Evolutionary conservation across 2,888 invertebrate species (phyloP).

Genomic region (Germaria angustata): DNA sequence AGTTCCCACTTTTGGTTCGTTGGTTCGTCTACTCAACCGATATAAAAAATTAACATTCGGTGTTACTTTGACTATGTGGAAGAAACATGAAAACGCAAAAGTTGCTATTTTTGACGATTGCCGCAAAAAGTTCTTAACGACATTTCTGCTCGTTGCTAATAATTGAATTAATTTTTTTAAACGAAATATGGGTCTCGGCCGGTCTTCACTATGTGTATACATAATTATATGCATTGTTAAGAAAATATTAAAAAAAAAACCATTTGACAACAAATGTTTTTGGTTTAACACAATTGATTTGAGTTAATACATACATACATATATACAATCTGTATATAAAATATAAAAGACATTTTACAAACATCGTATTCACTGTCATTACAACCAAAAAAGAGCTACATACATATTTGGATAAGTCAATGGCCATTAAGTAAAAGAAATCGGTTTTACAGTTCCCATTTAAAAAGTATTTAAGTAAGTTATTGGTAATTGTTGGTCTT

Average conservation of each 20-base stretch:
- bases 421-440: slow-evolving; percentile 34
- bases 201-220: background rate
- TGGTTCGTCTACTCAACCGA: too few relatives aligned
- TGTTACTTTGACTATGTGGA: background rate
- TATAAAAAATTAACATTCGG: background rate
- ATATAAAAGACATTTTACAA: background rate
- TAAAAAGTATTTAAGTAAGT: background rate
- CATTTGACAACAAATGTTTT: slow-evolving; percentile 12
- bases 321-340: too few relatives aligned
- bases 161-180: too few relatives aligned
- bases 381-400: background rate
- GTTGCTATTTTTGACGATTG: background rate
- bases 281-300: background rate
- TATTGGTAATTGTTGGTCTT: background rate
- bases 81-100: background rate
- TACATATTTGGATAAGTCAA: slow-evolving; percentile 20
- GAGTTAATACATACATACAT: too few relatives aligned
- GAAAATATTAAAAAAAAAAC: slow-evolving; percentile 17
- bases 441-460: slow-evolving; percentile 36
- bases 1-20: background rate
- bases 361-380: background rate
- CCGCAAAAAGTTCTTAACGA: slow-evolving; percentile 1
- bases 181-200: slow-evolving; percentile 7
- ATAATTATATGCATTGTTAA: background rate
- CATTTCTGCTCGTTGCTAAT: slow-evolving; percentile 5